phyloP scores from a whole-genome alignment of 2,113 vertebrate species.

The Semicossyphus pulcher region DNA sequence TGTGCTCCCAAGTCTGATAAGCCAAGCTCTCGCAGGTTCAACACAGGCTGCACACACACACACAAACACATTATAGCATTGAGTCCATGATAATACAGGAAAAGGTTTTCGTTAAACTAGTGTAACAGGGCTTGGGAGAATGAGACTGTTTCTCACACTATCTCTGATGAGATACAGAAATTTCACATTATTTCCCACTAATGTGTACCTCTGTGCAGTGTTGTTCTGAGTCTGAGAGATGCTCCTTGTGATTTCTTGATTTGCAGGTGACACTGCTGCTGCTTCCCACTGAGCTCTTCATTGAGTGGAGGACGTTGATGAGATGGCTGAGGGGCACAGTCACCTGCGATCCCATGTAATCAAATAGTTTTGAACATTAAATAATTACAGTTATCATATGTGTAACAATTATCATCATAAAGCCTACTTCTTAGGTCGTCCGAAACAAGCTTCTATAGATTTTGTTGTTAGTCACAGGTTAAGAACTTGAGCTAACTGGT shows the following conservation, averaged over 20 bases:
- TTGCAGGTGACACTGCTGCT: conserved; percentile 77
- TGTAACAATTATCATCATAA: no score
- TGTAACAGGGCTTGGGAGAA: neutral
- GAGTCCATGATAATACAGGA: neutral
- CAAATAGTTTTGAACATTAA: no score
- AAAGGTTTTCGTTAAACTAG: neutral
- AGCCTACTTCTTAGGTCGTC: no score
- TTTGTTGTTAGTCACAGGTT: no score
- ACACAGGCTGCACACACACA: conserved; percentile 65
- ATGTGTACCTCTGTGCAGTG: conserved; percentile 85
- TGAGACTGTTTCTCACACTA: neutral
- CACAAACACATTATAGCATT: neutral
- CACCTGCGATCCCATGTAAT: conserved; percentile 81
- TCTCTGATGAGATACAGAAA: neutral
- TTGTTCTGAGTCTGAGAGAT: conserved; percentile 80
- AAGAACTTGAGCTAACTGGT: neutral
- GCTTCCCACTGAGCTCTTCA: conserved; percentile 85
- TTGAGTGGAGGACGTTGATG: conserved; percentile 93
- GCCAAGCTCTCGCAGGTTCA: conserved; percentile 90
- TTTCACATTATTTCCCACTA: neutral
- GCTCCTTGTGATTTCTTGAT: conserved; percentile 82
- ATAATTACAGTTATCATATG: no score
- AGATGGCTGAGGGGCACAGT: conserved; percentile 96
- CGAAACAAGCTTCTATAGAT: neutral
- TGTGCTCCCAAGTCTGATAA: conserved; percentile 88